These are phyloP conservation scores for Embiotoca jacksoni DNA, from an alignment of 2,113 vertebrate genomes.

Conservation along the genomic window DNA sequence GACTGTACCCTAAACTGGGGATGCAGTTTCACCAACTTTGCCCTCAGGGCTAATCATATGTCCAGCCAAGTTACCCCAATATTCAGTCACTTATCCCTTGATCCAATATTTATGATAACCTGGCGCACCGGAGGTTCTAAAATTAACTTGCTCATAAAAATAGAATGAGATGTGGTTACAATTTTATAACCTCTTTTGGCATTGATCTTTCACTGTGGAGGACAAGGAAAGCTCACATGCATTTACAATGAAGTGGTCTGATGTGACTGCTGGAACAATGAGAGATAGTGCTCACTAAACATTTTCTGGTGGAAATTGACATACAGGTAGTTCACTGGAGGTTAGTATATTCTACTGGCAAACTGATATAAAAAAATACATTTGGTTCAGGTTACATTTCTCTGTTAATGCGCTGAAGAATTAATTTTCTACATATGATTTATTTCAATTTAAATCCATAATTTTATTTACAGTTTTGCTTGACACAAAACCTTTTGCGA, in stretches of 20 bases:
- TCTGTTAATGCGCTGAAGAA: neutral
- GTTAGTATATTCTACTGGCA: neutral
- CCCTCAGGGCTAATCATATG: slow-evolving; percentile 2
- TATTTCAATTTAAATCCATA: neutral
- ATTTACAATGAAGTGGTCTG: slow-evolving; percentile 60
- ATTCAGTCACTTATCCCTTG: slow-evolving; percentile 30
- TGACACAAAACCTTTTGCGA: neutral
- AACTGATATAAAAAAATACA: neutral
- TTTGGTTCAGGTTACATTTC: neutral
- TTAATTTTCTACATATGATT: neutral
- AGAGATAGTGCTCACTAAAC: slow-evolving; percentile 27
- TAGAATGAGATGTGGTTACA: slow-evolving; percentile 71
- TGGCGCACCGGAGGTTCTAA: slow-evolving; percentile 50
- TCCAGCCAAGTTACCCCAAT: slow-evolving; percentile 2
- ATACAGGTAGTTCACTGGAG: slow-evolving; percentile 6
- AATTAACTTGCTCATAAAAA: slow-evolving; percentile 71
- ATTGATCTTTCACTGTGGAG: slow-evolving; percentile 61
- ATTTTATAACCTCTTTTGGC: slow-evolving; percentile 74
- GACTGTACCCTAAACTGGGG: neutral
- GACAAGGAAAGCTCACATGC: slow-evolving; percentile 54
- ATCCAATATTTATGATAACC: slow-evolving; percentile 40
- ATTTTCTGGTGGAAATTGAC: slow-evolving; percentile 12
- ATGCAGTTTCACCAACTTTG: neutral
- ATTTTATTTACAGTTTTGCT: neutral
- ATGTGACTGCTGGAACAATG: slow-evolving; percentile 46